Evolutionary conservation across 2,113 vertebrate species (phyloP), one percentile per base, ranked within the genome.

Genomic region (Leptodactylus fuscus): DNA sequence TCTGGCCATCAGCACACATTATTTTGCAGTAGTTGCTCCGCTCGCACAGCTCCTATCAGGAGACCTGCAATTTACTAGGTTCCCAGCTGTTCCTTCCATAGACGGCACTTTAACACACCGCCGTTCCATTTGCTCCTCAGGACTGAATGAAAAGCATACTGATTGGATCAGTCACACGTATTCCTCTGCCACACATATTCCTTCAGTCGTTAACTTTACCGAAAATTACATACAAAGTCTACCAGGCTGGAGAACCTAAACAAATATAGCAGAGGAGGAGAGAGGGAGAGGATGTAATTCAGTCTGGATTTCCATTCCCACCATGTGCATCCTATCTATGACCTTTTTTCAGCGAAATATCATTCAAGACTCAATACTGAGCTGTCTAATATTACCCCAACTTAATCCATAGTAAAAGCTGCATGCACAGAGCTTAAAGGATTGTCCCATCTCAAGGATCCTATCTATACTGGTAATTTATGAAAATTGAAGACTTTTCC

Each of bases 141-240:
- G 27, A 51, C 46, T 76, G 74, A 24, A 76, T 76, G 74, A 76
- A 76, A 76, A 76, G 74, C 46, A 76, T 76, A 76, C 48, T 48
- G 74, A 76, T 76, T 76, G 74, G 74, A 76, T 76, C 74, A 32
- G 27, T 51, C 74, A 76, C 74, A 34, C 34, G 34, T 12, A 69
- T 69, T 36, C 65, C 65, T 69, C 65, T 69, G 34, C 34, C 65
- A 69, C 34, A 69, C 24, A 76, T 51, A 48, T 76, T 41, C 74
- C 74, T 76, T 51, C 48, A 51, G 48, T 76, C 74, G 11, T 76
- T 76, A 76, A 76, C 74, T 41, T 51, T 51, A 34, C 46, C 24
- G 24, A 53, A 53, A 48, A 76, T 76, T 51, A 76, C 46, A 32
- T 5, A 76, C 20, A 27, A 76, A 34, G 46, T 76, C 74, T 76